Conservation (phyloP, 2,113 vertebrate genomes). For the Montifringilla adamsi region DNA sequence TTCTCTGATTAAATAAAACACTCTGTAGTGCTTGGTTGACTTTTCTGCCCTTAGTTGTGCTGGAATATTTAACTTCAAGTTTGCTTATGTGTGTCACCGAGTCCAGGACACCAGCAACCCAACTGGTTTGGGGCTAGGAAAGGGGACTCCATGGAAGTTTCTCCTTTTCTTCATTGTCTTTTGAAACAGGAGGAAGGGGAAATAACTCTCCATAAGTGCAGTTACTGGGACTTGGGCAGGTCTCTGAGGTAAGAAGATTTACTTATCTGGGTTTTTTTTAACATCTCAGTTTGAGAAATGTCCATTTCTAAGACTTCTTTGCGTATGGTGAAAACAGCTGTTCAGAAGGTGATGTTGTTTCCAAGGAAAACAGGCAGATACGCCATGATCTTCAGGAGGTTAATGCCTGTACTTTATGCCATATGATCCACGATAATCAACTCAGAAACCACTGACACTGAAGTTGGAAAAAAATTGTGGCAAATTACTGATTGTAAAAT, state of each 20-base stretch:
- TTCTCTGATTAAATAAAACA: not conserved
- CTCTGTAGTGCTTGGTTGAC: not conserved
- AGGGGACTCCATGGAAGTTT: not conserved
- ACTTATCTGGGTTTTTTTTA: not conserved
- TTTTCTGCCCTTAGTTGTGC: not conserved
- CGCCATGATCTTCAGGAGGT: not conserved
- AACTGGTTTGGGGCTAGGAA: rapidly evolving
- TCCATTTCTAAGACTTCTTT: not conserved
- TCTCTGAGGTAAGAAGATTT: not conserved
- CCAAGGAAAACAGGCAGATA: not conserved
- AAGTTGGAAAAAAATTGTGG: not conserved
- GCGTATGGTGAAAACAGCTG: rapidly evolving
- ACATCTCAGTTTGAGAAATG: not conserved
- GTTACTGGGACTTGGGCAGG: not conserved
- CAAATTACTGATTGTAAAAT: not conserved
- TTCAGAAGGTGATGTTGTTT: not conserved
- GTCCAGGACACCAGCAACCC: not conserved
- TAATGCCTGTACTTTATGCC: not conserved
- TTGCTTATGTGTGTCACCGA: not conserved
- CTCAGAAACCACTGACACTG: not conserved
- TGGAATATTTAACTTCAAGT: not conserved
- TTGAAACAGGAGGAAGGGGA: not conserved
- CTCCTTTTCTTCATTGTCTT: not conserved
- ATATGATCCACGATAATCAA: not conserved
- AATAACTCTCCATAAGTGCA: not conserved